Base-by-base conservation (phyloP, 2,888 invertebrate genomes). In the Didymodactylos carnosus region DNA sequence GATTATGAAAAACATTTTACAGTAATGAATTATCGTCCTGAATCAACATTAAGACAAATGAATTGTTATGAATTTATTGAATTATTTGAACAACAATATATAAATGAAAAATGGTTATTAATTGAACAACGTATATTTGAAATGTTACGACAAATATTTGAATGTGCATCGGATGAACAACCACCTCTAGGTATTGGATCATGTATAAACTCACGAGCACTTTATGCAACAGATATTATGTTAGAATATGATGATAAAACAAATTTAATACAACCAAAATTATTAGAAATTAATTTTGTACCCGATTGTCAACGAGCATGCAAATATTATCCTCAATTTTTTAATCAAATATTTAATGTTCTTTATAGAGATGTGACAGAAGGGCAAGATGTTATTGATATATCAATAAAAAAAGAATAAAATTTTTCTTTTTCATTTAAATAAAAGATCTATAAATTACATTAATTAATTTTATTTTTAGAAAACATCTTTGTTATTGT, bases 1-100 rank as follows among this genome's bases (percentile, higher is more conserved):
- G 89, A 89, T 78, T 91, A 91, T 82, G 90, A 92, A 80, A 90
- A 90, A 80, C 94, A 94, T 85, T 93, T 91, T 79, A 94, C 94
- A 5, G 80, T 94, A 0, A 93, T 93, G 92, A 94, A 94, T 82
- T 94, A 94, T 81, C 74, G 76, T 27, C 78, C 79, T 39, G 78
- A 79, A 69, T 73, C 72, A 14, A 75, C 75, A 35, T 75, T 81
- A n/a, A 80, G 80, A 77, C 79, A 81, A 77, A 80, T 79, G 69
- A 75, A 75, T 43, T 40, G 69, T 46, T 39, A 27, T 27, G 35
- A 19, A 62, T 62, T 62, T 62, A 62, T 35, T 10, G 29, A 29
- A 6, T 35, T 62, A 35, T 62, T 35, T 25, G 62, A 62, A 62
- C 62, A 62, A 62, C 27, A 62, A n/a, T 29, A 35, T 19, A 7